Base-by-base conservation (phyloP, 2,797 vertebrate genomes). In the Acrocephalus scirpaceus region DNA sequence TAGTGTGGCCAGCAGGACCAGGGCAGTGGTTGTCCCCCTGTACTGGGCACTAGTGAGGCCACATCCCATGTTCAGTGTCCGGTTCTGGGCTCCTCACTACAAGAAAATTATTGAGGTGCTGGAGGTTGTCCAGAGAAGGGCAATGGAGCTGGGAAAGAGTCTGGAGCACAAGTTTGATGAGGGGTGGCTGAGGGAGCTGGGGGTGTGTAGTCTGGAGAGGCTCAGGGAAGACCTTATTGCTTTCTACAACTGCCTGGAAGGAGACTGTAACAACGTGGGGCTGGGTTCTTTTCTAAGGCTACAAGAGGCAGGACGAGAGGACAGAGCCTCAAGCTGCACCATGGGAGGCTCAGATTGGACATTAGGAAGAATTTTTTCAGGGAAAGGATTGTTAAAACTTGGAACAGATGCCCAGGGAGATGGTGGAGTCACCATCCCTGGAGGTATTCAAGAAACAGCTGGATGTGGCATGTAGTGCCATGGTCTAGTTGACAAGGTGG, bases 191-290 rank as follows among this genome's bases (percentile, higher is more conserved):
- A 71, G 26, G 18, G 17, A 36, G 10, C 15, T 64, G 44, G 8
- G 12, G 4, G 1, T 32, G 12, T 57, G 19, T 9, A 32, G 66
- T 22, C 27, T 72, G 19, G 36, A 50, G 16, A 27, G 16, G 8
- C 29, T 56, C 16, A 48, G 13, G 42, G 34, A 27, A 51, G n/a
- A 47, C 12, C 5, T 53, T 53, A 3, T 27, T 0, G 0, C 9
- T 22, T 19, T 54, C 42, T 23, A 40, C 19, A 48, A 6, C 7
- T 48, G 1, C 21, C 29, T 48, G 50, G 7, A 25, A 57, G 17
- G 34, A 42, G 16, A 0, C 0, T 17, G 16, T 16, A 56, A 16
- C 19, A 19, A 16, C 0, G 1, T 6, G 10, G 34, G 8, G 2
- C 30, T 73, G 42, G 9, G 20, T 2, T 65, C 42, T 64, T 56